Percentiles rank a stretch among this genome's conserved stretches.
Evolutionary conservation across 2,797 vertebrate species (phyloP).

Genomic region (Crocidura indochinensis): DNA sequence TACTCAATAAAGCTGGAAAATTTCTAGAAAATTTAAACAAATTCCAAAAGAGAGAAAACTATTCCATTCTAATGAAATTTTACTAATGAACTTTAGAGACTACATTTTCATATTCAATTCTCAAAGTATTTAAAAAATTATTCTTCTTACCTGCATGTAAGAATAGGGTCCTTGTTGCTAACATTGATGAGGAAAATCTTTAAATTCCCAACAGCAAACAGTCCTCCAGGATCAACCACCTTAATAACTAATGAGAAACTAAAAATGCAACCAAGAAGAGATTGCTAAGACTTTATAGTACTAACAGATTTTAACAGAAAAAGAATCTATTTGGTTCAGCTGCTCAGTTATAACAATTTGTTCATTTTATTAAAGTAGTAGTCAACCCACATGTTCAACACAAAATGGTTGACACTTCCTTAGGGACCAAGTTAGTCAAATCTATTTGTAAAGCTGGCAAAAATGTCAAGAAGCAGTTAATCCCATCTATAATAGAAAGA

Average conservation of each 20-base stretch:
- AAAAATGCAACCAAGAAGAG: conserved; percentile 15
- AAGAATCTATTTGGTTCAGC: neutral
- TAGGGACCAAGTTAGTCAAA: conserved; percentile 35
- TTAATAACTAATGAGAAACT: conserved; percentile 82
- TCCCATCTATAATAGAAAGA: conserved; percentile 2
- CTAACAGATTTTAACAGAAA: neutral
- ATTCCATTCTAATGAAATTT: conserved; percentile 41
- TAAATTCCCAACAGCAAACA: conserved; percentile 75
- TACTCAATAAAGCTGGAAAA: too few species aligned
- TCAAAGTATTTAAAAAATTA: conserved; percentile 42
- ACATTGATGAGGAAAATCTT: conserved; percentile 83
- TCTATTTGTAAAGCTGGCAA: neutral
- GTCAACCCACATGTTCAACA: conserved; percentile 23
- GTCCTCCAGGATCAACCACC: conserved; percentile 77
- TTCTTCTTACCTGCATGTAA: conserved; percentile 82
- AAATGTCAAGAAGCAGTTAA: conserved; percentile 31
- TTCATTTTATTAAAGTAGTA: conserved; percentile 37
- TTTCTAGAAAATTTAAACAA: too few species aligned
- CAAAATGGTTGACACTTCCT: conserved; percentile 28
- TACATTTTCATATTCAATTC: conserved; percentile 42
- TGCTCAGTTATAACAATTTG: neutral
- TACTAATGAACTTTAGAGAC: conserved; percentile 35
- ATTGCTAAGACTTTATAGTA: conserved; percentile 10
- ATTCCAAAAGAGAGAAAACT: neutral
- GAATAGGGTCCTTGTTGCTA: conserved; percentile 75